Conservation (phyloP, 2,113 vertebrate genomes). For the Larimichthys crocea region DNA sequence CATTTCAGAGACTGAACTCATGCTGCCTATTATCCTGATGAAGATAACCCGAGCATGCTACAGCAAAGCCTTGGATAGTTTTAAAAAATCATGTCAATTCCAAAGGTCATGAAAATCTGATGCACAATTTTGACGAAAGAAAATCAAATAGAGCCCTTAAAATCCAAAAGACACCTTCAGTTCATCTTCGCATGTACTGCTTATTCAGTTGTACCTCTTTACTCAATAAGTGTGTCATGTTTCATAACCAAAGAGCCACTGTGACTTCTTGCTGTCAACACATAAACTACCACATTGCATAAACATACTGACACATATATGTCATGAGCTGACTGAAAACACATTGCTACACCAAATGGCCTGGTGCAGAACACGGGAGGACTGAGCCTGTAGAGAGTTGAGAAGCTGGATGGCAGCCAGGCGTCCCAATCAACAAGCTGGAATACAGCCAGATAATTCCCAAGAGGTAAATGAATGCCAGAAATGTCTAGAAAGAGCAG, state of each 20-base stretch:
- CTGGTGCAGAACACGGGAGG: conserved; percentile 16
- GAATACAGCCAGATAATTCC: conserved; percentile 55
- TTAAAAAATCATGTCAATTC: background rate
- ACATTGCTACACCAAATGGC: conserved; percentile 30
- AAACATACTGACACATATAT: conserved; percentile 63
- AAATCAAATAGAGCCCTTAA: background rate
- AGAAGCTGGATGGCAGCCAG: conserved; percentile 60
- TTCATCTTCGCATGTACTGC: background rate
- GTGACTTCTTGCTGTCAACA: conserved; percentile 27
- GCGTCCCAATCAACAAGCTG: conserved; percentile 59
- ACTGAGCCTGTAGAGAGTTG: conserved; percentile 16
- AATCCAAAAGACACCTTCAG: background rate
- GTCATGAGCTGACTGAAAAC: conserved; percentile 49
- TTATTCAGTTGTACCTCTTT: conserved; percentile 12
- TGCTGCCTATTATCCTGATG: background rate
- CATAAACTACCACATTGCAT: conserved; percentile 32
- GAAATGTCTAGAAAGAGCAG: conserved; percentile 32
- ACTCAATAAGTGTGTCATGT: conserved; percentile 27
- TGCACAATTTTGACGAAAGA: background rate
- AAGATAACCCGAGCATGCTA: background rate
- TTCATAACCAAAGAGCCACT: conserved; percentile 20
- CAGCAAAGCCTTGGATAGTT: background rate
- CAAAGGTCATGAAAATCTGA: background rate
- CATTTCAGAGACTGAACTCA: background rate
- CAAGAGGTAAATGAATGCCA: conserved; percentile 60